phyloP scores from a whole-genome alignment of 37 sponge, comb jelly and placozoan species.

The Crambe crambe region DNA sequence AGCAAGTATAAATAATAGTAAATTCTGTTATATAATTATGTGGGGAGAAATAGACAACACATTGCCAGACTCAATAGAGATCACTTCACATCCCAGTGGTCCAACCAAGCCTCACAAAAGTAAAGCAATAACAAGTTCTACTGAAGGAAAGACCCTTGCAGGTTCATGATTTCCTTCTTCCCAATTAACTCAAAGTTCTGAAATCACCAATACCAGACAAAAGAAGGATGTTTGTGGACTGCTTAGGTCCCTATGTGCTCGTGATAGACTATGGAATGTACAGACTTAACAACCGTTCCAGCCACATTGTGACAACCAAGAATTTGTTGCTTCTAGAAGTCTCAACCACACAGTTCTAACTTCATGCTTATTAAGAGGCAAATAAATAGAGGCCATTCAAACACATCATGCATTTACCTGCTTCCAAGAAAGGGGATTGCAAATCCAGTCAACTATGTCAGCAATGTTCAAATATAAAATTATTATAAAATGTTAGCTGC shows the following conservation, averaged over 20 bases:
- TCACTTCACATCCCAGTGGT: neutral
- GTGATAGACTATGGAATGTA: neutral
- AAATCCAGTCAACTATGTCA: neutral
- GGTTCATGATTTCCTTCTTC: neutral
- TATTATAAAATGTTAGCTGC: neutral
- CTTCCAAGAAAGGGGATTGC: neutral
- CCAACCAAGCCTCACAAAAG: neutral
- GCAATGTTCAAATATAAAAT: neutral
- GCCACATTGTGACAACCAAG: neutral
- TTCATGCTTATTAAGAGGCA: neutral
- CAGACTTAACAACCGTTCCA: slow-evolving; percentile 14
- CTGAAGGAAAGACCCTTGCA: neutral
- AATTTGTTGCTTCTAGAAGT: neutral
- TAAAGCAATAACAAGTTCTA: neutral
- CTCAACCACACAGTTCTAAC: neutral
- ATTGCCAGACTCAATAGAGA: neutral
- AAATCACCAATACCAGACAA: neutral
- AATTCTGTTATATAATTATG: no score
- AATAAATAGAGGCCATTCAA: neutral
- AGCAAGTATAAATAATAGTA: no score
- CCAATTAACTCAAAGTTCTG: neutral
- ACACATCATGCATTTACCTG: neutral
- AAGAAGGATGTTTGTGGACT: slow-evolving; percentile 11
- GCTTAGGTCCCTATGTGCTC: neutral
- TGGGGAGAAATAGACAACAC: no score